Conservation (phyloP, 2,888 invertebrate genomes). For the Ichneumon xanthorius region DNA sequence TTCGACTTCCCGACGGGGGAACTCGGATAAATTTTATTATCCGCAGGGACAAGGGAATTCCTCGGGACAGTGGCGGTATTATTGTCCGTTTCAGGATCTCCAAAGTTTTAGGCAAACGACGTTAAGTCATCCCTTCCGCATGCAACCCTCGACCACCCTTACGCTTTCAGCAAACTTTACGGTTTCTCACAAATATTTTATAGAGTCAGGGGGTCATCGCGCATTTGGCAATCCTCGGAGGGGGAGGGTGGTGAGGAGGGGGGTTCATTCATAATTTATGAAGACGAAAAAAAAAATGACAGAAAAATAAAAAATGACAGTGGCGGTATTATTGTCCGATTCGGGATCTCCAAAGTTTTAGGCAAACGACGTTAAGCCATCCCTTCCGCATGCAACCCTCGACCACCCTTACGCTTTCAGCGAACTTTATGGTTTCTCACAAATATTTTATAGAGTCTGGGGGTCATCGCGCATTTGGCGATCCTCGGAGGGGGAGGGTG, state of each 20-base stretch:
- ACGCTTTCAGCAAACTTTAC: neutral
- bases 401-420: neutral
- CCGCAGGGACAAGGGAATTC: neutral
- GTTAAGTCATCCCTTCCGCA: no score
- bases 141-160: no score
- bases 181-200: neutral
- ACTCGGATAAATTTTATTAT: conserved; percentile 14
- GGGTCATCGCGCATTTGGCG: neutral
- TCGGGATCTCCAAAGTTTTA: neutral
- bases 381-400: no score
- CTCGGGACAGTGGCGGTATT: neutral
- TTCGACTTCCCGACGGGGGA: conserved; percentile 1
- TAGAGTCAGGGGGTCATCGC: neutral
- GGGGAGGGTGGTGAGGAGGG: neutral
- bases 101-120: neutral
- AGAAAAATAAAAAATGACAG: neutral
- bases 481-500: neutral
- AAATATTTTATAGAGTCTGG: neutral
- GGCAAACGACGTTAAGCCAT: no score
- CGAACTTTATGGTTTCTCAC: neutral
- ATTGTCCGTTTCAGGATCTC: neutral
- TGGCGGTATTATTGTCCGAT: neutral
- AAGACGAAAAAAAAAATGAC: neutral
- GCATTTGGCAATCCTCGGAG: neutral
- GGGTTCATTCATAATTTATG: neutral